Conservation (phyloP, 2,113 vertebrate species). For the Thalassarche chlororhynchos region DNA sequence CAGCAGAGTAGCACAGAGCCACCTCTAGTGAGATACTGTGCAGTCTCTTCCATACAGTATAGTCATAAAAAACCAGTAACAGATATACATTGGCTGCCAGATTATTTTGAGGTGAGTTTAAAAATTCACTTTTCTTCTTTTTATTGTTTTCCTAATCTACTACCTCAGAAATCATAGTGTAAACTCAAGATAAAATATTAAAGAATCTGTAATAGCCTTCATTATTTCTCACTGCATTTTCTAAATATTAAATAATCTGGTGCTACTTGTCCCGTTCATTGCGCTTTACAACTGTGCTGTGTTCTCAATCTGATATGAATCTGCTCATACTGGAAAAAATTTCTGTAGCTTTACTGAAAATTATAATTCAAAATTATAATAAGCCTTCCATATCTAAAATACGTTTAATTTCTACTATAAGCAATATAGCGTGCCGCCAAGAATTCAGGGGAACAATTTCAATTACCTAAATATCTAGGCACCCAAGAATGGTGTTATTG, state of each 20-base stretch:
- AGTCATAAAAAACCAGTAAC: slow-evolving; percentile 83
- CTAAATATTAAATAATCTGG: background rate
- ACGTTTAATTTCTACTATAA: background rate
- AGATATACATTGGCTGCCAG: slow-evolving; percentile 89
- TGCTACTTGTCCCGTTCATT: background rate
- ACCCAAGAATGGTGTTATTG: background rate
- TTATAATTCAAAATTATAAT: background rate
- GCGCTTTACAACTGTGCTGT: background rate
- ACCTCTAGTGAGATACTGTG: slow-evolving; percentile 76
- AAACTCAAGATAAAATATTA: background rate
- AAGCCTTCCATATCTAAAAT: background rate
- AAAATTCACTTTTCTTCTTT: background rate
- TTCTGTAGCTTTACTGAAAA: background rate
- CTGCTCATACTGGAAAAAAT: background rate
- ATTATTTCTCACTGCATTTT: background rate
- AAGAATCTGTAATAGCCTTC: background rate
- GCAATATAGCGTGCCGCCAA: background rate
- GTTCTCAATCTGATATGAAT: background rate
- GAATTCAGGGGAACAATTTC: background rate
- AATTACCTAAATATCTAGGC: background rate
- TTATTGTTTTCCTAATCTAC: background rate
- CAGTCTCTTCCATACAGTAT: slow-evolving; percentile 78
- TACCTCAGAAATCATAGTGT: background rate
- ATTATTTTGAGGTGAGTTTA: slow-evolving; percentile 81
- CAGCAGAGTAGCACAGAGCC: slow-evolving; percentile 58